Evolutionary conservation across 2,888 invertebrate species (phyloP).

Genomic region (Onthophagus sagittarius): DNA sequence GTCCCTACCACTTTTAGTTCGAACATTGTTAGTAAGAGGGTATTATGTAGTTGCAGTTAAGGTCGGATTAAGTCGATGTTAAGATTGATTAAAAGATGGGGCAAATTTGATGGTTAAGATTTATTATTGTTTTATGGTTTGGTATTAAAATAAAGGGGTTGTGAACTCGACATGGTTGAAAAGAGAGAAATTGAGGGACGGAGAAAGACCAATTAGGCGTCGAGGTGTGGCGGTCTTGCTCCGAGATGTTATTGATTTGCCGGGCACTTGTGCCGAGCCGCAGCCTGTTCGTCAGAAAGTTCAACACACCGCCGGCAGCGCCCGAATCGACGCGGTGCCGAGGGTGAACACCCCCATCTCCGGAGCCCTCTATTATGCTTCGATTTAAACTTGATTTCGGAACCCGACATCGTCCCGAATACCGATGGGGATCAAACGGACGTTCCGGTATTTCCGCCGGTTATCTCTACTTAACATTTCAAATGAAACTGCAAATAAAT

Average conservation of each 20-base stretch:
- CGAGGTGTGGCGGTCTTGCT: constrained; percentile 8
- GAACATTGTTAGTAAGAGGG: too few species aligned
- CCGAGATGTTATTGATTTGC: constrained; percentile 12
- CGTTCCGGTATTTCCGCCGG: background rate
- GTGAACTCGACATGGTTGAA: background rate
- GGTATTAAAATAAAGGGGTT: background rate
- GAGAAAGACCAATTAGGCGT: background rate
- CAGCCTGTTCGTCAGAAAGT: constrained; percentile 11
- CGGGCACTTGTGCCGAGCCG: constrained; percentile 6
- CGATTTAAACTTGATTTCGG: background rate
- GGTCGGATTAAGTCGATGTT: too few species aligned
- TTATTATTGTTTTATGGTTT: too few species aligned
- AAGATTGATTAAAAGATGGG: too few species aligned
- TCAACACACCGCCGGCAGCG: constrained; percentile 1
- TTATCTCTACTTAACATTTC: background rate
- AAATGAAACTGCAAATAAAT: too few species aligned
- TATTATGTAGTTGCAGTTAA: too few species aligned
- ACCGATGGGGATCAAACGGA: background rate
- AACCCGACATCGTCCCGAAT: background rate
- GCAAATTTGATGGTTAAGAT: too few species aligned
- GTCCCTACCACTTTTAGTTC: too few species aligned
- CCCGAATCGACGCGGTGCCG: background rate
- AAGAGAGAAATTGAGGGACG: background rate
- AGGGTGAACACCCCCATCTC: background rate
- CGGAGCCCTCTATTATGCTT: background rate